Conservation (phyloP, 2,113 vertebrate genomes). For the Buteo buteo region DNA sequence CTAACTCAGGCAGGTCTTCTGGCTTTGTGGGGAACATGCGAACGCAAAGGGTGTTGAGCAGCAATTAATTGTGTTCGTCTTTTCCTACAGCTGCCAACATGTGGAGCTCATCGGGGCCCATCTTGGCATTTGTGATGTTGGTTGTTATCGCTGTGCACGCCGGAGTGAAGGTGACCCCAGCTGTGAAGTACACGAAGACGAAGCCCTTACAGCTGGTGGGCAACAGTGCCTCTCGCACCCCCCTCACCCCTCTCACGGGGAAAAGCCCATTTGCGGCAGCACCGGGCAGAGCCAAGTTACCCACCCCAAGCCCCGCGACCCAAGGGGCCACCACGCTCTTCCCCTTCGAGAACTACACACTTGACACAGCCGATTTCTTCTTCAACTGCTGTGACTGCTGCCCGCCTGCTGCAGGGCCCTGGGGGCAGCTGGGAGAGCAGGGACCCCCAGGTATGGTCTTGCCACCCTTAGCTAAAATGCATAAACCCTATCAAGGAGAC, state of each 20-base stretch:
- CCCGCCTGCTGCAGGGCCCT: slow-evolving; percentile 73
- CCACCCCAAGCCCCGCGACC: slow-evolving; percentile 12
- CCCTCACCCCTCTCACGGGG: neutral
- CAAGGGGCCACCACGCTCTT: slow-evolving; percentile 58
- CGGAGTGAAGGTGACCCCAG: slow-evolving; percentile 79
- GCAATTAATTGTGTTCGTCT: neutral
- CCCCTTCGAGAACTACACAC: slow-evolving; percentile 83
- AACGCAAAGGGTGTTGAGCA: neutral
- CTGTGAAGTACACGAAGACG: slow-evolving; percentile 81
- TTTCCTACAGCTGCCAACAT: slow-evolving; percentile 77
- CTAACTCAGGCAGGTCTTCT: neutral
- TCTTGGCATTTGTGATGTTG: slow-evolving; percentile 49
- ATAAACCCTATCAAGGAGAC: rapidly evolving
- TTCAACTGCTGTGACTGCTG: slow-evolving; percentile 96
- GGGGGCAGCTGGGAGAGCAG: slow-evolving; percentile 78
- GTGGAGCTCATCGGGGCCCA: slow-evolving; percentile 63
- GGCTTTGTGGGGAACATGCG: neutral
- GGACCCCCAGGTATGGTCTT: slow-evolving; percentile 80
- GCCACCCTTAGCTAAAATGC: rapidly evolving
- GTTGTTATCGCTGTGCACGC: neutral
- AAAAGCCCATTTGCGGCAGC: slow-evolving; percentile 37
- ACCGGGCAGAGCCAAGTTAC: neutral
- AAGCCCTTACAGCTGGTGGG: slow-evolving; percentile 71
- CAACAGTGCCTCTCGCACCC: slow-evolving; percentile 18
- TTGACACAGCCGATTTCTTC: slow-evolving; percentile 86